Evolutionary conservation across 1,140 invertebrate genomes (phyloP).

Genomic region (Planococcus citri): DNA sequence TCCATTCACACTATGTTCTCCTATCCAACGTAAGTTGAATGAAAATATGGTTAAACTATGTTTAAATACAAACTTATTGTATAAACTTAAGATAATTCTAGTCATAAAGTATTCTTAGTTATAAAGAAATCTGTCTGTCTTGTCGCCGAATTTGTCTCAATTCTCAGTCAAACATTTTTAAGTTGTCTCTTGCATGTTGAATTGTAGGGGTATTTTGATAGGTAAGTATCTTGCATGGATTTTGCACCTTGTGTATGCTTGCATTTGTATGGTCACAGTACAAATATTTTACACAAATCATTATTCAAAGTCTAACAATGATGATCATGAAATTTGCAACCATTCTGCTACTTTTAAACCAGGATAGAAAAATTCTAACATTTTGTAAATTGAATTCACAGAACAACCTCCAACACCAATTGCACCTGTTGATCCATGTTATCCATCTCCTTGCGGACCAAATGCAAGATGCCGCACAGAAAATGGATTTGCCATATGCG

Average conservation of each 20-base stretch:
- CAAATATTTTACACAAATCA: not conserved
- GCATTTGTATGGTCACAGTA: not conserved
- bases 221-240: not conserved
- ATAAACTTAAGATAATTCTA: not conserved
- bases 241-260: not conserved
- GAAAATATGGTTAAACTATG: not conserved
- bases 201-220: too few species aligned
- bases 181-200: too few species aligned
- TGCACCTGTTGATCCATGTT: conserved; percentile 42
- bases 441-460: conserved; percentile 51
- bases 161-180: too few species aligned
- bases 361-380: too few species aligned
- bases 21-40: conserved; percentile 17
- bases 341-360: too few species aligned
- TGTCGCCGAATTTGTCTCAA: too few species aligned
- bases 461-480: conserved; percentile 50
- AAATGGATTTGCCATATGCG: conserved; percentile 43
- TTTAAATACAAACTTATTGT: conserved; percentile 14
- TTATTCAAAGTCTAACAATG: too few species aligned
- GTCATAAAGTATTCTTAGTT: too few species aligned
- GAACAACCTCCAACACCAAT: conserved; percentile 24
- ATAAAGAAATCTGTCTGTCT: too few species aligned
- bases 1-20: conserved; percentile 42
- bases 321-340: too few species aligned
- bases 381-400: not conserved